Conservation (phyloP, 2,113 vertebrate genomes). For the Gallinago media region DNA sequence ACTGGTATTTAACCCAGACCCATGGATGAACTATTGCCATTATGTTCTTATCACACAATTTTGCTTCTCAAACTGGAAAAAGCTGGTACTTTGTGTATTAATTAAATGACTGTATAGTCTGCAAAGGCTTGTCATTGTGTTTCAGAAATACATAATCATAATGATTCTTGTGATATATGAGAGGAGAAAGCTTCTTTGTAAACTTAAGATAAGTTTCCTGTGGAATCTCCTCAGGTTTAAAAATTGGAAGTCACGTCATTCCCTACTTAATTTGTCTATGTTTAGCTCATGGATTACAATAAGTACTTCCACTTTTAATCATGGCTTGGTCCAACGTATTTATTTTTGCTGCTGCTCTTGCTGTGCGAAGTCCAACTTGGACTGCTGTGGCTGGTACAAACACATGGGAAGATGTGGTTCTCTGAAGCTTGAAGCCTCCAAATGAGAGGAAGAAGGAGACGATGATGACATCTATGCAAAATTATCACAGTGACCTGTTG, state of each 20-base stretch:
- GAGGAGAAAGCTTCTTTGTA: neutral
- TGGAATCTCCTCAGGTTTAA: conserved; percentile 34
- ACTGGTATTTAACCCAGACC: neutral
- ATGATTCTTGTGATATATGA: neutral
- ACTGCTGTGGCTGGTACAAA: neutral
- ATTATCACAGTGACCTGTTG: neutral
- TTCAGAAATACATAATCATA: neutral
- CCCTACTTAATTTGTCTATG: neutral
- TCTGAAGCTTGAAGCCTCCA: neutral
- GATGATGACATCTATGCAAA: neutral
- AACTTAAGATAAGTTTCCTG: neutral
- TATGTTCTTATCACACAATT: neutral
- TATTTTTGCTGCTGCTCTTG: neutral
- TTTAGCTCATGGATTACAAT: neutral
- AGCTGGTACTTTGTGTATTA: neutral
- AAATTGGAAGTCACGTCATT: neutral
- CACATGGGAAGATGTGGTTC: neutral
- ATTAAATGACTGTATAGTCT: neutral
- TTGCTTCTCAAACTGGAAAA: neutral
- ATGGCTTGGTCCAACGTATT: fast-evolving
- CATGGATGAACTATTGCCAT: neutral
- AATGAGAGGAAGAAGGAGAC: neutral
- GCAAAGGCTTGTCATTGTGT: neutral
- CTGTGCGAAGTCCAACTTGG: neutral
- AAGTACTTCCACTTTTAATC: neutral